Evolutionary conservation across 2,888 invertebrate species (phyloP).

Genomic region (Lithophane semibrunnea): DNA sequence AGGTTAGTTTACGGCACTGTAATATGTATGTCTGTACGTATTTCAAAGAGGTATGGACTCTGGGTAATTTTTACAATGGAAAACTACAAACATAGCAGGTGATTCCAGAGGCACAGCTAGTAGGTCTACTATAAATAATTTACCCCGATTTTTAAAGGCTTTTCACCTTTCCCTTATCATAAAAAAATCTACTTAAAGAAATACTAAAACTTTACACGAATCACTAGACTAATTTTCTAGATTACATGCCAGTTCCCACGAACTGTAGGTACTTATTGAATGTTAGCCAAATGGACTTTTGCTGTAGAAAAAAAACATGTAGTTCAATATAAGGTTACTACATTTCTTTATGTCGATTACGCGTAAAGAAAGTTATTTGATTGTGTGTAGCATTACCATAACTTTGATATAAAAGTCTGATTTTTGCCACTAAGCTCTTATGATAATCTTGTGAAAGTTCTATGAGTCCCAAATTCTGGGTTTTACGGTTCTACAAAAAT

Average conservation of each 20-base stretch:
- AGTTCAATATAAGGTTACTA: neutral
- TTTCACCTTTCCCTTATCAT: constrained; percentile 16
- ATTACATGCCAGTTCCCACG: constrained; percentile 19
- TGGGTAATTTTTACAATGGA: too few species aligned
- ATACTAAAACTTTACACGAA: constrained; percentile 31
- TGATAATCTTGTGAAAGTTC: neutral
- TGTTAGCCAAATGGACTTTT: constrained; percentile 29
- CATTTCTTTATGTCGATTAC: neutral
- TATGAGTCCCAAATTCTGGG: neutral
- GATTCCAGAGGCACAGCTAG: neutral
- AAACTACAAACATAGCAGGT: neutral
- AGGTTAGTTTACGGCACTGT: neutral
- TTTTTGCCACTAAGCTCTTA: neutral
- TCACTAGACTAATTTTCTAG: constrained; percentile 18
- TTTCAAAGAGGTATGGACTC: neutral
- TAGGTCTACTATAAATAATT: neutral
- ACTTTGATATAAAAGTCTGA: neutral
- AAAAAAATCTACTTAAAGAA: constrained; percentile 19
- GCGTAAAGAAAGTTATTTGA: too few species aligned
- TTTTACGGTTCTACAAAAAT: neutral
- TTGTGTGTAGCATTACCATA: neutral
- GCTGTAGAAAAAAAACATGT: neutral
- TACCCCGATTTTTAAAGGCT: neutral
- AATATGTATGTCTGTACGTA: neutral
- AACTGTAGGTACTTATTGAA: constrained; percentile 7